Percentiles rank a stretch among this genome's conserved stretches.
These are phyloP conservation scores for Salvelinus fontinalis DNA, from an alignment of 2,113 vertebrate genomes.

Conservation along the genomic window DNA sequence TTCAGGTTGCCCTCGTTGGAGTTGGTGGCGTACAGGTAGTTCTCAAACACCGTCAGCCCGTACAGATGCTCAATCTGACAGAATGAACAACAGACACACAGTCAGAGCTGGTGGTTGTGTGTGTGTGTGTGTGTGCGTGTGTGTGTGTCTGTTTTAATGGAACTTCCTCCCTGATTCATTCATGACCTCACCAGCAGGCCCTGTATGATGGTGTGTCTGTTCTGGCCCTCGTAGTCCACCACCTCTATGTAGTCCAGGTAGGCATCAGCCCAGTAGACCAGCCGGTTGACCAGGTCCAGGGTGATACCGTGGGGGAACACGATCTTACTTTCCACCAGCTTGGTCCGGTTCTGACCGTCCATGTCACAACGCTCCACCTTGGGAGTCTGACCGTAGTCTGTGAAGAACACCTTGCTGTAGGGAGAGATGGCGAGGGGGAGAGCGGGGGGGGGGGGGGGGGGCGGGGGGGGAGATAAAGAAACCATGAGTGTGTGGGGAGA, in stretches of 20 bases:
- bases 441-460: too few species aligned
- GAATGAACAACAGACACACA: background rate
- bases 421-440: background rate
- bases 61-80: constrained; percentile 92
- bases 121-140: background rate
- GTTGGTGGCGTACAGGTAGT: constrained; percentile 96
- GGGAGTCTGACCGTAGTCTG: constrained; percentile 94
- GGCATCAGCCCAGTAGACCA: constrained; percentile 96
- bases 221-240: constrained; percentile 95
- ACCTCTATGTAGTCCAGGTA: constrained; percentile 98
- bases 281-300: constrained; percentile 90
- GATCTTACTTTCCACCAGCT: constrained; percentile 95
- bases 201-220: constrained; percentile 96
- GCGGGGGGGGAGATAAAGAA: background rate
- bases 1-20: constrained; percentile 92
- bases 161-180: background rate
- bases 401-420: constrained; percentile 94
- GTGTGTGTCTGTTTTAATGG: background rate
- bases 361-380: constrained; percentile 97
- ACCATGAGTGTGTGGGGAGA: background rate
- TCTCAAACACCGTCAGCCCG: constrained; percentile 93
- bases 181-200: constrained; percentile 86
- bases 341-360: constrained; percentile 97
- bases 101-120: background rate
- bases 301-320: constrained; percentile 96